phyloP scores from a whole-genome alignment of 2,797 vertebrate genomes.

The Muraenolepis orangiensis region DNA sequence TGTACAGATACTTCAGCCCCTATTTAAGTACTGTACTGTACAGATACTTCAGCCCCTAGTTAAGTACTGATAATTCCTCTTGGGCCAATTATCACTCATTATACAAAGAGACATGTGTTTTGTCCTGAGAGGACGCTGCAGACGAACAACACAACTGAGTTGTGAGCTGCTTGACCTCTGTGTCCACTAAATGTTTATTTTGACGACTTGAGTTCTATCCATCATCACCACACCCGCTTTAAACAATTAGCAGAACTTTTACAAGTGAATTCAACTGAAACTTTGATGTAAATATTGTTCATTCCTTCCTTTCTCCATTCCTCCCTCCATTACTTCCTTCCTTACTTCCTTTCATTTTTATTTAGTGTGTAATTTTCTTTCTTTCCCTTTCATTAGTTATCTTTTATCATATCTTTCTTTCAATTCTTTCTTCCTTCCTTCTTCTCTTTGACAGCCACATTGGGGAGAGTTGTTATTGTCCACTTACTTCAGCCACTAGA shows the following conservation, averaged over 20 bases:
- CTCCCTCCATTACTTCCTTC: not conserved
- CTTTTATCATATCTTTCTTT: not conserved
- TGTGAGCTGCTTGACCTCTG: not conserved
- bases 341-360: not conserved
- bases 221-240: not conserved
- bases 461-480: too few relatives aligned
- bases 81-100: constrained; percentile 26
- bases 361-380: too few relatives aligned
- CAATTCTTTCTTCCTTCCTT: not conserved
- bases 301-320: not conserved
- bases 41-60: too few relatives aligned
- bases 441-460: too few relatives aligned
- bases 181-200: constrained; percentile 23
- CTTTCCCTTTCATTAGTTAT: not conserved
- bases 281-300: not conserved
- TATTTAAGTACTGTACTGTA: too few relatives aligned
- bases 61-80: constrained; percentile 20
- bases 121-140: constrained; percentile 29
- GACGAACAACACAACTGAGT: constrained; percentile 39
- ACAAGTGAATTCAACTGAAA: not conserved
- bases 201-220: too few relatives aligned
- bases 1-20: too few relatives aligned
- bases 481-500: too few relatives aligned
- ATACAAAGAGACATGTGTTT: constrained; percentile 24
- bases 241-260: not conserved